Percentiles rank a stretch among this genome's conserved stretches.
Conservation (phyloP, 1,140 invertebrate species). For the Hydropsyche tenuis region DNA sequence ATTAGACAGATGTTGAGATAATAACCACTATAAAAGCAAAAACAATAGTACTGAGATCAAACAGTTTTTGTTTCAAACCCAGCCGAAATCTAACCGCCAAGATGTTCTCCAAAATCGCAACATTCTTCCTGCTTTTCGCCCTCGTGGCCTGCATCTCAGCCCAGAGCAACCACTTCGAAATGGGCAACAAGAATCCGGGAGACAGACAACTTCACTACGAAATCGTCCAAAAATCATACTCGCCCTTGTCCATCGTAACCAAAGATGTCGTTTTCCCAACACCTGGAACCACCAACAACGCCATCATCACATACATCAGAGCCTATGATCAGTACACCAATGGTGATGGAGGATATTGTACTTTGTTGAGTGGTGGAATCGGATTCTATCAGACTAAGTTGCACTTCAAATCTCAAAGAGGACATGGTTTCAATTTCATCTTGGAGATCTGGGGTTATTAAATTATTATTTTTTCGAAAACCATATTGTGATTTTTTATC, state of each 20-base stretch:
- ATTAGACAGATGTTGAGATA: no score
- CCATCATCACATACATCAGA: conserved; percentile 58
- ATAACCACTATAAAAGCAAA: no score
- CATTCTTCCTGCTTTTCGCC: conserved; percentile 24
- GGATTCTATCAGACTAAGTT: conserved; percentile 56
- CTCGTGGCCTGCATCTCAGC: conserved; percentile 24
- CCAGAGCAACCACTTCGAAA: conserved; percentile 45
- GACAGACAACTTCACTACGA: conserved; percentile 53
- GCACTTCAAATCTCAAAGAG: conserved; percentile 62
- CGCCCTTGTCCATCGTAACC: conserved; percentile 54
- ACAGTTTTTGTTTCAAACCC: no score
- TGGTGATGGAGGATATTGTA: conserved; percentile 61
- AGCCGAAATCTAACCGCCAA: background rate
- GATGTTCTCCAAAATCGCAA: conserved; percentile 27
- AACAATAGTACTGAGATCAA: no score
- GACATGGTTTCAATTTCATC: conserved; percentile 62
- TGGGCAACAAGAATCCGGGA: conserved; percentile 38
- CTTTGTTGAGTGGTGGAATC: conserved; percentile 57
- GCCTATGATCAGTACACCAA: conserved; percentile 60
- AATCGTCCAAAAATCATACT: conserved; percentile 56
- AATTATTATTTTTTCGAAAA: background rate
- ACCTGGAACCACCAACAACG: conserved; percentile 42
- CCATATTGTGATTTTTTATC: no score
- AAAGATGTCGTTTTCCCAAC: conserved; percentile 52
- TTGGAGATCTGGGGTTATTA: conserved; percentile 59